Evolutionary conservation across 2,888 invertebrate species (phyloP).

Genomic region (Corbicula japonica): DNA sequence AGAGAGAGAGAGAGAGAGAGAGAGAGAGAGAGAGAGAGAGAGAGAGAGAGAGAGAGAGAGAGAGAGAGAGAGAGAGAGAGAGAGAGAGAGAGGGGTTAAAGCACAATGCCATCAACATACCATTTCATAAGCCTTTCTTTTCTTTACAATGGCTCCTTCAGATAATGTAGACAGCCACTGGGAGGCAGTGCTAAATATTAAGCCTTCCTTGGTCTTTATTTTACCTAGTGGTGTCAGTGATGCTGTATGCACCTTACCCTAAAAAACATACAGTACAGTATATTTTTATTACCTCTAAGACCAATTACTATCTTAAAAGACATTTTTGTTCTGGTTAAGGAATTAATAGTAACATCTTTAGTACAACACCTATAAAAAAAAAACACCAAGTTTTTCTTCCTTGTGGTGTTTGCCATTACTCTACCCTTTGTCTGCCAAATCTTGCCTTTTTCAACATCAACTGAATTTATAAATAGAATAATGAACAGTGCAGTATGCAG

Average conservation of each 20-base stretch:
- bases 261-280: conserved; percentile 10
- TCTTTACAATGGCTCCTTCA: conserved; percentile 48
- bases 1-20: too few species aligned
- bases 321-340: too few species aligned
- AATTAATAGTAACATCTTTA: too few species aligned
- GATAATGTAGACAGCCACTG: conserved; percentile 64
- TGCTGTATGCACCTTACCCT: conserved; percentile 48
- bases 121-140: conserved; percentile 55
- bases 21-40: conserved; percentile 18
- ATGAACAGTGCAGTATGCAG: too few species aligned
- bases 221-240: conserved; percentile 54
- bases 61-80: conserved; percentile 16
- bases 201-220: conserved; percentile 57
- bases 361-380: too few species aligned
- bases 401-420: too few species aligned
- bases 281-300: not conserved
- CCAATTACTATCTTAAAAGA: too few species aligned
- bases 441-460: too few species aligned
- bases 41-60: conserved; percentile 18
- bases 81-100: not conserved
- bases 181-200: conserved; percentile 59
- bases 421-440: too few species aligned
- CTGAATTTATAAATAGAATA: too few species aligned
- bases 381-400: too few species aligned
- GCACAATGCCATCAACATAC: conserved; percentile 23